A percentile compares a stretch with the other conserved stretches of the same genome.
Conservation (phyloP, 2,797 vertebrate species). For the Acrocephalus scirpaceus region DNA sequence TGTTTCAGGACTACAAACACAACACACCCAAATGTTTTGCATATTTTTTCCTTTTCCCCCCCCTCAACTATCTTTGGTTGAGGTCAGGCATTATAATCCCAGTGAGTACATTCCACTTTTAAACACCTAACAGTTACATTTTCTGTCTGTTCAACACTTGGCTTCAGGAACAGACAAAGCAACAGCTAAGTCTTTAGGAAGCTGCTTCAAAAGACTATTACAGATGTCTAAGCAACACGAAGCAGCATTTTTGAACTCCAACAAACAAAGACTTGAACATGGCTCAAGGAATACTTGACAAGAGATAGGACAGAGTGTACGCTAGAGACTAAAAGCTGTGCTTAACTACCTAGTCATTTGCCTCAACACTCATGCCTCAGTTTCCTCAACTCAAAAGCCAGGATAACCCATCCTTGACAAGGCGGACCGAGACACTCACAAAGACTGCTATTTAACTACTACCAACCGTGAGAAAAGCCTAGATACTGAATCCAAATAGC, state of each 20-base stretch:
- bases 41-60: fast-evolving
- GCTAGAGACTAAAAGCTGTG: background rate
- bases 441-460: background rate
- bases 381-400: background rate
- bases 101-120: background rate
- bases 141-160: background rate
- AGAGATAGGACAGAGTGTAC: background rate
- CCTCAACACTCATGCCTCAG: background rate
- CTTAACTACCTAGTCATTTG: background rate
- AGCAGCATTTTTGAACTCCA: background rate
- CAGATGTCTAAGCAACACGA: background rate
- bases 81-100: background rate
- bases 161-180: background rate
- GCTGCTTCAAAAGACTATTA: background rate
- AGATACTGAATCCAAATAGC: background rate
- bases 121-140: background rate
- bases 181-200: background rate
- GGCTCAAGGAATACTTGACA: background rate
- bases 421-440: background rate
- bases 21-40: background rate
- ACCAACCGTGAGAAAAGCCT: background rate
- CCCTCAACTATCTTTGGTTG: background rate
- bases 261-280: background rate
- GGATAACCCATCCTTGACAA: background rate
- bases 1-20: background rate